phyloP scores from a whole-genome alignment of 2,797 vertebrate genomes.

The Oreonectes daqikongensis region DNA sequence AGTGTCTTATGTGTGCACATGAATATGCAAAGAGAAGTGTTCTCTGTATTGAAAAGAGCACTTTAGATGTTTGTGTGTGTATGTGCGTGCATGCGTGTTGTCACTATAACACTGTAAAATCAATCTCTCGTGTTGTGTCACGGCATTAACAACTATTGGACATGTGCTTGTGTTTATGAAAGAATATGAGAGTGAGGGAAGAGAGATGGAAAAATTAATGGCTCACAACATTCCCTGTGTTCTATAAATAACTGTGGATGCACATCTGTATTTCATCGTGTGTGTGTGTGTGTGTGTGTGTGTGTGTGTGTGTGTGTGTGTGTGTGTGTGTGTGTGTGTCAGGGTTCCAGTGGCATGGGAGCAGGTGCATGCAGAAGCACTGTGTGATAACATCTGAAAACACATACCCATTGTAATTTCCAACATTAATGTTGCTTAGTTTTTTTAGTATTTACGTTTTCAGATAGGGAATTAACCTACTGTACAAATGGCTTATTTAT shows the following conservation, averaged over 20 bases:
- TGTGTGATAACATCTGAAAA: neutral
- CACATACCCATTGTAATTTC: neutral
- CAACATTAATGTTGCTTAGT: neutral
- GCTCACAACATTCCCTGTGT: conserved; percentile 15
- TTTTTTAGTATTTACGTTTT: neutral
- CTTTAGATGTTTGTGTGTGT: conserved; percentile 19
- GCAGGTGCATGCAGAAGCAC: neutral
- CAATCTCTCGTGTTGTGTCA: conserved; percentile 28
- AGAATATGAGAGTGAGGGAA: neutral
- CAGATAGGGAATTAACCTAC: neutral
- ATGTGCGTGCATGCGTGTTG: neutral
- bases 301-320: conserved; percentile 1
- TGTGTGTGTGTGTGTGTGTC: neutral
- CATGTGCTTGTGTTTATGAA: conserved; percentile 25
- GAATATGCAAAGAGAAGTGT: conserved; percentile 52
- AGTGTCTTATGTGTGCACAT: conserved; percentile 50
- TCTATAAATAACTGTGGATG: conserved; percentile 41
- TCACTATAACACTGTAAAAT: conserved; percentile 21
- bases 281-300: neutral
- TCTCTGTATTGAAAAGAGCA: conserved; percentile 29
- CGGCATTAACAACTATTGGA: conserved; percentile 1
- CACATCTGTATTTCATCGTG: conserved; percentile 33
- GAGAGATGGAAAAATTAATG: conserved; percentile 42
- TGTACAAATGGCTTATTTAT: neutral
- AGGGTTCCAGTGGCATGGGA: neutral